Percentiles rank a stretch among this genome's conserved stretches.
These are phyloP conservation scores for Tylochromis polylepis DNA, from an alignment of 2,113 vertebrate species.

Conservation along the genomic window DNA sequence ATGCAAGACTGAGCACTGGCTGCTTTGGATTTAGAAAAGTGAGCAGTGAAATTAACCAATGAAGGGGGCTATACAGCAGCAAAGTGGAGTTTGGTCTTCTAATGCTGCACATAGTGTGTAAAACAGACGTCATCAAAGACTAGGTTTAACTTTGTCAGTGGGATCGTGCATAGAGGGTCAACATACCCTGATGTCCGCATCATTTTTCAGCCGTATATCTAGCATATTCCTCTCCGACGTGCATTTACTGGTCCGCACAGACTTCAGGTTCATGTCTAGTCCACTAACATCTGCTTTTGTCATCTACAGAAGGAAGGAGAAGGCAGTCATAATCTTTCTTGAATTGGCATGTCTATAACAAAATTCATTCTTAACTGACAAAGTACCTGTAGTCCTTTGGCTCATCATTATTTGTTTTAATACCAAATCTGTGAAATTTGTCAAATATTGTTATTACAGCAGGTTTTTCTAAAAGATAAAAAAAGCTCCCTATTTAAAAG, in stretches of 20 bases:
- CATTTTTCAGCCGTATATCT: conserved; percentile 75
- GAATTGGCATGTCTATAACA: not conserved
- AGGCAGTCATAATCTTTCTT: not conserved
- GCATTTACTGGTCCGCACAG: conserved; percentile 50
- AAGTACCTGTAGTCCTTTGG: not conserved
- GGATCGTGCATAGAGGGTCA: not conserved
- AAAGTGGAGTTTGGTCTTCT: conserved; percentile 43
- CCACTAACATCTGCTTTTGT: conserved; percentile 53
- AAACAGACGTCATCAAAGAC: conserved; percentile 1
- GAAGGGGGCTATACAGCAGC: conserved; percentile 42
- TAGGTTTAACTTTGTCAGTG: not conserved
- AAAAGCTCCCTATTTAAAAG: not conserved
- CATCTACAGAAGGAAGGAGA: conserved; percentile 51
- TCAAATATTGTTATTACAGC: not conserved
- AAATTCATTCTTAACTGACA: not conserved
- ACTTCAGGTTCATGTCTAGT: conserved; percentile 59
- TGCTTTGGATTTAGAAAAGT: conserved; percentile 70
- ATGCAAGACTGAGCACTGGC: conserved; percentile 74
- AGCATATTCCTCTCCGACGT: conserved; percentile 72
- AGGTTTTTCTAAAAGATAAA: not conserved
- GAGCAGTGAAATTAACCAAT: conserved; percentile 56
- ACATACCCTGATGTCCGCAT: conserved; percentile 77
- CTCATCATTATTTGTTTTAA: not conserved
- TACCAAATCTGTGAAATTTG: not conserved
- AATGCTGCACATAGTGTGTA: conserved; percentile 28